Evolutionary conservation across 2,797 vertebrate species (phyloP).

Genomic region (Falco concolor): DNA sequence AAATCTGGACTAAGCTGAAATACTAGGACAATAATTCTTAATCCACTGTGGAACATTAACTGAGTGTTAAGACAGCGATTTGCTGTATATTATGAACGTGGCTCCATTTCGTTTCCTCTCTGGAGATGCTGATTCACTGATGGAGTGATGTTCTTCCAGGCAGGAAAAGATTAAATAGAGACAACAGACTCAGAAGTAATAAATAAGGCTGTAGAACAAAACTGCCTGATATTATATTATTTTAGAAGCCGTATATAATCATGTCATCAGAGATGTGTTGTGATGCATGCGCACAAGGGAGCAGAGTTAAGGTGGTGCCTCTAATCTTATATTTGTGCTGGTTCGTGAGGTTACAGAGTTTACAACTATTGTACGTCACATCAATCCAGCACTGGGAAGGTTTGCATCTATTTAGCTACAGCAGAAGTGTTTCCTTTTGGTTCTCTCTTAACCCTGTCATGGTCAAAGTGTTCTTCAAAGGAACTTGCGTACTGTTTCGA

Average conservation of each 20-base stretch:
- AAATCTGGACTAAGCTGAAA: slow-evolving; percentile 68
- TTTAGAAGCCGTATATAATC: slow-evolving; percentile 33
- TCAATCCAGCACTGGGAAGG: not conserved
- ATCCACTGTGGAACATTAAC: slow-evolving; percentile 62
- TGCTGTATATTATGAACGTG: slow-evolving; percentile 55
- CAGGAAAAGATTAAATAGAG: slow-evolving; percentile 66
- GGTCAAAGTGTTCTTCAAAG: not conserved
- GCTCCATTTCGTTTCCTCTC: slow-evolving; percentile 50
- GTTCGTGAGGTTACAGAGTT: not conserved
- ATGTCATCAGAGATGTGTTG: slow-evolving; percentile 23
- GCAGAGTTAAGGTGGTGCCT: not conserved
- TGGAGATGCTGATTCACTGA: slow-evolving; percentile 66
- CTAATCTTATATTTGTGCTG: not conserved
- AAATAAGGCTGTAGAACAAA: slow-evolving; percentile 61
- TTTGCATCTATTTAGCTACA: not conserved
- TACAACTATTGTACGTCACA: not conserved
- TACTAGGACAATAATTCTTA: slow-evolving; percentile 62
- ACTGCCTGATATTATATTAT: slow-evolving; percentile 53
- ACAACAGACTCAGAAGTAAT: slow-evolving; percentile 68
- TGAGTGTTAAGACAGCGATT: slow-evolving; percentile 58
- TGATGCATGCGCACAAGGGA: not conserved
- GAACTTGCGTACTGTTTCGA: not conserved
- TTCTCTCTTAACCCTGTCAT: not conserved
- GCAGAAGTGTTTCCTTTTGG: not conserved
- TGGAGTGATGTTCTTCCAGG: slow-evolving; percentile 65